Evolutionary conservation across 2,888 invertebrate genomes (phyloP), one percentile per base, ranked within the genome.

Genomic region (Drosophila tripunctata): DNA sequence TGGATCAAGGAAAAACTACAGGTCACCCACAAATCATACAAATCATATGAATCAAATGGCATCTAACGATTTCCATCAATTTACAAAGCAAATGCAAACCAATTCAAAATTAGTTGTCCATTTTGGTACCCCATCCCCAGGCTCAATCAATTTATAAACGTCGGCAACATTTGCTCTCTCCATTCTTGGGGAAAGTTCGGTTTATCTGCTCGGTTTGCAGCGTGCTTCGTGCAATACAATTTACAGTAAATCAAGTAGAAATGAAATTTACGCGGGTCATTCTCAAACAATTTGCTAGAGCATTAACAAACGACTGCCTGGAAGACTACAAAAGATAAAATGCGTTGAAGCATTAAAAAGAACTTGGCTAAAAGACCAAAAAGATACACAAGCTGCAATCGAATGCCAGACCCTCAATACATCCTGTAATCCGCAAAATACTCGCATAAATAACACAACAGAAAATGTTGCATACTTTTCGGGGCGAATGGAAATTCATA

Each of bases 211-310:
- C 33, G 17, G 17, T 14, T 35, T 30, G 10, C 19, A 31, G n/a
- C n/a, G 30, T 44, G 47, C 40, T 52, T 45, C 50, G 15, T 31
- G 57, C 65, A 79, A 78, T 76, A 79, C 78, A 78, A 85, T 85
- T 78, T 73, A 73, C 74, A 85, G 85, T 78, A 87, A 82, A 87
- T 87, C 84, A 84, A 83, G 65, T 63, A 72, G 67, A 67, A 72
- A 58, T 65, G 50, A 74, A 78, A 82, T 72, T 84, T 87, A 85
- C 85, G 83, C 83, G 87, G 83, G 86, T 84, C 84, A 87, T 84
- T 75, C 84, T 67, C 78, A 64, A 86, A 76, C 78, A 81, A 84
- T 87, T 83, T 81, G 81, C 86, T 78, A 75, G 67, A 36, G 75
- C 73, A 75, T 75, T 75, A 75, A 21, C 36, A n/a, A 52, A 30